Conservation (phyloP, 1,140 invertebrate genomes). For the Pomacea maculata region DNA sequence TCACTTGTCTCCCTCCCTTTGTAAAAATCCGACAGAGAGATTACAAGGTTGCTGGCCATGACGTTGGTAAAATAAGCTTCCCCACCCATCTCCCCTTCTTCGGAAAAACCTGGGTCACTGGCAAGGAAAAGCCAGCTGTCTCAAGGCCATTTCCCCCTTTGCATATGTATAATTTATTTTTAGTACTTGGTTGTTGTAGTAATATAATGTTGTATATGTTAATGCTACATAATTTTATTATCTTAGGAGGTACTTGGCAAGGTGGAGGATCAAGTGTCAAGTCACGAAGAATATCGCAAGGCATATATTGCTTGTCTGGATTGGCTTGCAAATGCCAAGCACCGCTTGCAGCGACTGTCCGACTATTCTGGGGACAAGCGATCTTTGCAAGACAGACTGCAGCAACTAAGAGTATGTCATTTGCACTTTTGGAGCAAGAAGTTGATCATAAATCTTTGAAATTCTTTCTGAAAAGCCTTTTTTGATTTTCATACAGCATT, state of each 20-base stretch:
- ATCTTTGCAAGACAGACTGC: slow-evolving; percentile 83
- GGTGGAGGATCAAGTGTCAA: slow-evolving; percentile 83
- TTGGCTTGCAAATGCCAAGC: slow-evolving; percentile 85
- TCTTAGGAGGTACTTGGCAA: slow-evolving; percentile 58
- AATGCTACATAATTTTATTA: not conserved
- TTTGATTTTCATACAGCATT: not conserved
- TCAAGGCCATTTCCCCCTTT: too few relatives aligned
- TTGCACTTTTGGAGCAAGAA: not conserved
- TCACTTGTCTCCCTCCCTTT: too few relatives aligned
- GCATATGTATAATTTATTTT: too few relatives aligned
- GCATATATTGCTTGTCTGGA: slow-evolving; percentile 84
- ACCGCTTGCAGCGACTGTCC: slow-evolving; percentile 84
- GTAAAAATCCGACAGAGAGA: too few relatives aligned
- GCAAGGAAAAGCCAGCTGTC: too few relatives aligned
- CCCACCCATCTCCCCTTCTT: too few relatives aligned
- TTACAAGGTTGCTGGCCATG: too few relatives aligned
- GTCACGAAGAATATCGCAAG: slow-evolving; percentile 87
- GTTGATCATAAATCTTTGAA: not conserved
- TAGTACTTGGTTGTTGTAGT: not conserved
- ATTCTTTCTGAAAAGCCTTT: not conserved
- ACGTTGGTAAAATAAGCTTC: too few relatives aligned
- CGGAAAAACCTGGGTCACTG: too few relatives aligned
- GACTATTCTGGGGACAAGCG: slow-evolving; percentile 79
- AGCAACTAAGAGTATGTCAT: slow-evolving; percentile 70
- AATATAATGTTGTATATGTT: not conserved